Conservation (phyloP, 2,797 vertebrate genomes). For the Hyperoplus lanceolatus region DNA sequence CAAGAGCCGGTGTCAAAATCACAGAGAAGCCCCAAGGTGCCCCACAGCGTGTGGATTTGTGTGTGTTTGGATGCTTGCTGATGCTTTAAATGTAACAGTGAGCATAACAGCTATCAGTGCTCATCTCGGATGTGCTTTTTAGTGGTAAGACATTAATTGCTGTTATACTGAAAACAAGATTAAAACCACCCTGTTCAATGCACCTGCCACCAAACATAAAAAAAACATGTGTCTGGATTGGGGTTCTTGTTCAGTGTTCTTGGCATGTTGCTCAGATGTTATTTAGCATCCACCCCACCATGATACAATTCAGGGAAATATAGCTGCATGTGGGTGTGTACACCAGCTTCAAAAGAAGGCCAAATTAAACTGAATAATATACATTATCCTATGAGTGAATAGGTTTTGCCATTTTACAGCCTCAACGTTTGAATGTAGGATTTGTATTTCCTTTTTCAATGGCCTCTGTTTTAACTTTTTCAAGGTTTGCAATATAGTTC, state of each 20-base stretch:
- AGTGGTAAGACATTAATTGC: slow-evolving; percentile 17
- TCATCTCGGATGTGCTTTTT: slow-evolving; percentile 19
- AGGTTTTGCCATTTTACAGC: slow-evolving; percentile 41
- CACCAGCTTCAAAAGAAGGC: slow-evolving; percentile 2
- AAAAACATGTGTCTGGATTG: not conserved
- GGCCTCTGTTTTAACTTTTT: slow-evolving; percentile 23
- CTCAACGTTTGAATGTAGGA: slow-evolving; percentile 9
- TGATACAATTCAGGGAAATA: slow-evolving; percentile 26
- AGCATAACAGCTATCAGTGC: slow-evolving; percentile 22
- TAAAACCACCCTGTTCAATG: not conserved
- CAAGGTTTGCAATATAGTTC: slow-evolving; percentile 21
- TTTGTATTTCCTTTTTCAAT: slow-evolving; percentile 38
- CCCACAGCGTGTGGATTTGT: slow-evolving; percentile 43
- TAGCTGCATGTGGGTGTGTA: not conserved
- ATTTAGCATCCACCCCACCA: slow-evolving; percentile 17
- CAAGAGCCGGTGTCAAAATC: slow-evolving; percentile 65
- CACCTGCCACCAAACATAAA: slow-evolving; percentile 2
- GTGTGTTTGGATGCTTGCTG: slow-evolving; percentile 27
- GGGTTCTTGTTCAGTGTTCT: not conserved
- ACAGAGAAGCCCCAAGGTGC: slow-evolving; percentile 66
- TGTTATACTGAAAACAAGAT: slow-evolving; percentile 26
- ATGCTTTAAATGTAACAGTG: slow-evolving; percentile 33
- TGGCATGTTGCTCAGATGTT: not conserved
- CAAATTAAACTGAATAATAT: not conserved
- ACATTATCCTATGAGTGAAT: not conserved